Conservation (phyloP, 2,797 vertebrate species). For the Toxotes lorentzi region DNA sequence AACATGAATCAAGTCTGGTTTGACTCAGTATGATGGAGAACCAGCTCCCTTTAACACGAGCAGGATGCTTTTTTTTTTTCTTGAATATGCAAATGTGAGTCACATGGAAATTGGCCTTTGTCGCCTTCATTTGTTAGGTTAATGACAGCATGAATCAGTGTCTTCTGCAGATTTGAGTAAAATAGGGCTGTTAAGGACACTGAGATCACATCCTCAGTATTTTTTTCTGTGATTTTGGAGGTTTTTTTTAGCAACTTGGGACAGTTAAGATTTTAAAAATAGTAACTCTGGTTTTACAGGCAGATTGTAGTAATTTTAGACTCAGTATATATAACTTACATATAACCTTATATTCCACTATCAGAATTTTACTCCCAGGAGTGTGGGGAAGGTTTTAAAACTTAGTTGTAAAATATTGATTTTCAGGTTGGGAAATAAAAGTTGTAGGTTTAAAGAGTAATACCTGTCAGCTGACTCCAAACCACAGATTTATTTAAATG, state of each 20-base stretch:
- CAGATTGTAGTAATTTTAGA: neutral
- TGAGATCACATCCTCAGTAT: neutral
- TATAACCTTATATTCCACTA: neutral
- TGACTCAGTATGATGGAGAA: neutral
- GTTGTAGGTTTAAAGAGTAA: no score
- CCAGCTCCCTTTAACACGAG: neutral
- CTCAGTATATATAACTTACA: neutral
- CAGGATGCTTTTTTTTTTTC: neutral
- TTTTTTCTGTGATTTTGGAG: neutral
- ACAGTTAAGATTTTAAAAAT: neutral
- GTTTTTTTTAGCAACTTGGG: neutral
- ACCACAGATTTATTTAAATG: neutral
- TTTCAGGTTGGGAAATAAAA: neutral
- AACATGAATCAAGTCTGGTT: conserved; percentile 11
- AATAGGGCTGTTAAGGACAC: neutral
- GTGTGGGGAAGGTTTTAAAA: neutral
- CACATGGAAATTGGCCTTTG: conserved; percentile 13
- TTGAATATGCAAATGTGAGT: neutral
- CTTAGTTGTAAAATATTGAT: neutral
- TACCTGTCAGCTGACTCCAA: no score
- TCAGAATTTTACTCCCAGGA: neutral
- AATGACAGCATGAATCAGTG: neutral
- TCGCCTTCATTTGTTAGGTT: conserved; percentile 1
- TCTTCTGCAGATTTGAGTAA: neutral
- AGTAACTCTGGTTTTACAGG: neutral